Base-by-base conservation (phyloP, 2,888 invertebrate species). In the Quadriops clusia region DNA sequence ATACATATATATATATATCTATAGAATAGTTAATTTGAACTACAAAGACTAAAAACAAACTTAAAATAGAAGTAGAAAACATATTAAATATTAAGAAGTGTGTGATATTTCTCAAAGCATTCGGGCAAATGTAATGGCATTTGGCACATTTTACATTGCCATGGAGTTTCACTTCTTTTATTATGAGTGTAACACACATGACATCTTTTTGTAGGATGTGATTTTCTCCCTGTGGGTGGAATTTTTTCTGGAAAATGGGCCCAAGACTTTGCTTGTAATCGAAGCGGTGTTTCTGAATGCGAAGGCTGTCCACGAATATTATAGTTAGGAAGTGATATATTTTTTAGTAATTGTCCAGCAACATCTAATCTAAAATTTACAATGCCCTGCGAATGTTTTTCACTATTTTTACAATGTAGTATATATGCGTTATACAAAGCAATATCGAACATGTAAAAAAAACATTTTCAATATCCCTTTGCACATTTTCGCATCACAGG, bases 381-480 rank as follows among this genome's bases (percentile, higher is more conserved):
- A 23, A 35, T 34, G 5, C n/a, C n/a, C n/a, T n/a, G n/a, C 7
- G 23, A 26, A 23, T 29, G 23, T 10, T 38, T 40, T 33, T 27
- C 36, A 15, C 30, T 26, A 28, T 29, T 34, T 17, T 39, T 36
- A 11, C 21, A 28, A 25, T 23, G 30, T 33, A 37, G 28, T 31
- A 34, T 15, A 32, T 28, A 34, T 14, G 36, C 8, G 33, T 43
- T 43, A 29, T 21, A 41, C 16, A 44, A 17, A n/a, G 21, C 33
- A 27, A 40, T 38, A 23, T 43, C 36, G 8, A 36, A 22, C 29
- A 43, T 28, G 20, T 42, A 36, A 26, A 37, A 42, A 30, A 38
- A 38, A 12, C 35, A 33, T 37, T 45, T 43, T 34, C 31, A 36
- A 22, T 42, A 45, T 6, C 41, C 33, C 26, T 42, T 45, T 8